Evolutionary conservation across 2,113 vertebrate genomes (phyloP), one percentile per base, ranked within the genome.

Genomic region (Elgaria multicarinata): DNA sequence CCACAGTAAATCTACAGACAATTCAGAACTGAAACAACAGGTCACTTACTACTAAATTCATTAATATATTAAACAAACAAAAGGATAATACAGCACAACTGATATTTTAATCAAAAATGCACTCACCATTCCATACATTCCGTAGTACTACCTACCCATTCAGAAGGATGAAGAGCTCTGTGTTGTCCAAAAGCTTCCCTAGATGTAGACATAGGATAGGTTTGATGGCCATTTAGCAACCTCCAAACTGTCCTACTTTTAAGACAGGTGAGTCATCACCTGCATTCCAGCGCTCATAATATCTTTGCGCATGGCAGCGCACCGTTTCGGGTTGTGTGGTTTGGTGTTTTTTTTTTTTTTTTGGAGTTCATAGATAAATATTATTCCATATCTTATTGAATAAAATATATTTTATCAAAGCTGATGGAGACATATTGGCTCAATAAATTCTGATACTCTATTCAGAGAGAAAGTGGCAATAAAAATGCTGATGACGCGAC

Each of bases 371-470:
- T 97, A 97, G 97, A 97, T 97, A 97, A 98, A 98, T 97, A 98
- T 98, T 97, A 97, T 97, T 97, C 94, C 75, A 85, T 96, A 96
- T 95, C 96, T 96, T 96, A 97, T 97, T 97, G 96, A 97, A 97
- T 98, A 97, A 97, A 97, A 97, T 97, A 95, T 97, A 97, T 97
- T 97, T 97, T 97, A 97, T 97, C 97, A 96, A 96, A 97, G 96
- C 96, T 97, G 97, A 98, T 98, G 94, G 97, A 97, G 96, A 97
- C 97, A 97, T 97, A 97, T 97, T 97, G 97, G 97, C 96, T 97
- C 97, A 97, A 97, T 98, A 97, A 98, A 97, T 97, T 97, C 97
- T 97, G 96, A 97, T 97, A 97, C 96, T 97, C 96, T 97, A 97
- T 97, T 97, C 87, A 79, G 96, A 96, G 96, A 93, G 96, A 97